Percentiles rank a stretch among this genome's conserved stretches.
These are phyloP conservation scores for Struthio camelus DNA, from an alignment of 2,113 vertebrate species.

Conservation along the genomic window DNA sequence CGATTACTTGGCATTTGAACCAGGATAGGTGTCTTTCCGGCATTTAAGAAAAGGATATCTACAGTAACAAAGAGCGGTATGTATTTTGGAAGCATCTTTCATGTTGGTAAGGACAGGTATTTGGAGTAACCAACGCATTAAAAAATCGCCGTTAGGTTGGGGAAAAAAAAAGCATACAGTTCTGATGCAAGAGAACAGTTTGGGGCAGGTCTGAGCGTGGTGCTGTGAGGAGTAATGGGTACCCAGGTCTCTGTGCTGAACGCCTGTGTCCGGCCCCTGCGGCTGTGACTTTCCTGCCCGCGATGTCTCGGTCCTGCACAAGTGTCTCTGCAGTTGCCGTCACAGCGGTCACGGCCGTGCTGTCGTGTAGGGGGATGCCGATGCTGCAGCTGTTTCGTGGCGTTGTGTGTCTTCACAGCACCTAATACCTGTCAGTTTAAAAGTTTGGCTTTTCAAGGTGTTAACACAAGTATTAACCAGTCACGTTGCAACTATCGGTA, in stretches of 20 bases:
- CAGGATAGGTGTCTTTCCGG: neutral
- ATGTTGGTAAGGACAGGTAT: neutral
- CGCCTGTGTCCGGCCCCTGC: fast-evolving
- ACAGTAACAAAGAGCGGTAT: neutral
- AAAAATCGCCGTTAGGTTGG: neutral
- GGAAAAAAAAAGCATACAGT: neutral
- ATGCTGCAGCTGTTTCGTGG: neutral
- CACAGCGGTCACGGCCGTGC: fast-evolving
- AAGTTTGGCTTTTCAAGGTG: fast-evolving
- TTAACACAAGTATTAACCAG: neutral
- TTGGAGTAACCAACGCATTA: neutral
- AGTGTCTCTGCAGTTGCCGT: fast-evolving
- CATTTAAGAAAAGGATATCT: neutral
- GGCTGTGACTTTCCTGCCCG: neutral
- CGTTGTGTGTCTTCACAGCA: neutral
- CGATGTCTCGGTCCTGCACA: neutral
- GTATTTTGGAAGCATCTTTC: neutral
- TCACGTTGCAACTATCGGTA: neutral
- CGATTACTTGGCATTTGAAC: neutral
- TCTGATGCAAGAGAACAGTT: neutral
- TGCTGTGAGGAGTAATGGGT: neutral
- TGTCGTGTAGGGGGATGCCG: neutral
- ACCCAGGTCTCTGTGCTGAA: fast-evolving
- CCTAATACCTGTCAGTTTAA: neutral
- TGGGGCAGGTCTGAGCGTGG: neutral